A percentile compares a stretch with the other conserved stretches of the same genome.
Evolutionary conservation across 2,113 vertebrate species (phyloP).

Genomic region (Phylloscopus trochiloides): DNA sequence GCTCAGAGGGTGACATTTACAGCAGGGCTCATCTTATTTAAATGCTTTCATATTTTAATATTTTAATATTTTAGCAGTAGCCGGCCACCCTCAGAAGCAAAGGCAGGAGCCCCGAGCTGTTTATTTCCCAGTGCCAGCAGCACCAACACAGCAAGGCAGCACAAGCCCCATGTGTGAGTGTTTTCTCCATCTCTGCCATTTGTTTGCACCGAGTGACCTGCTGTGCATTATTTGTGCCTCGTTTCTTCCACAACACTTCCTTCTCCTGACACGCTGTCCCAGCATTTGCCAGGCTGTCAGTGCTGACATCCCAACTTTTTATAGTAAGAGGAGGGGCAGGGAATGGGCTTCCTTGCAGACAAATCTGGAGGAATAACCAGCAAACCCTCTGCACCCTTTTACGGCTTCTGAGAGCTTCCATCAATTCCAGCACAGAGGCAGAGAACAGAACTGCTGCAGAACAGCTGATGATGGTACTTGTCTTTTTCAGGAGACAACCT

Average conservation of each 20-base stretch:
- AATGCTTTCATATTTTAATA: too few relatives aligned
- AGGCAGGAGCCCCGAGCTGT: neutral
- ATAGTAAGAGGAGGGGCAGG: neutral
- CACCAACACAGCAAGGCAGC: neutral
- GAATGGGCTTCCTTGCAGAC: neutral
- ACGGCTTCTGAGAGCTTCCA: neutral
- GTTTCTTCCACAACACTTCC: slow-evolving; percentile 10
- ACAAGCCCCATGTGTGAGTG: neutral
- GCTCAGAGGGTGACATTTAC: neutral
- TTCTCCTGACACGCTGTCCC: neutral
- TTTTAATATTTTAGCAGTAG: neutral
- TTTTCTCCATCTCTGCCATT: neutral
- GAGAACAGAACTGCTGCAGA: neutral
- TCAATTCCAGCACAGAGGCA: neutral
- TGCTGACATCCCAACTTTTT: slow-evolving; percentile 10
- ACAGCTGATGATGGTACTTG: neutral
- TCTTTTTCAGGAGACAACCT: neutral
- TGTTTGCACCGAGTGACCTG: neutral
- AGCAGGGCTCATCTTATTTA: neutral
- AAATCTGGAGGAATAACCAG: neutral
- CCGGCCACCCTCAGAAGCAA: neutral
- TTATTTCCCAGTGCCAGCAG: neutral
- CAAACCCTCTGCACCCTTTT: neutral
- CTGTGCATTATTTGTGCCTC: neutral
- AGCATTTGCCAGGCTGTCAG: neutral